phyloP scores from a whole-genome alignment of 2,797 vertebrate genomes.

The Sebastes trivittatus region DNA sequence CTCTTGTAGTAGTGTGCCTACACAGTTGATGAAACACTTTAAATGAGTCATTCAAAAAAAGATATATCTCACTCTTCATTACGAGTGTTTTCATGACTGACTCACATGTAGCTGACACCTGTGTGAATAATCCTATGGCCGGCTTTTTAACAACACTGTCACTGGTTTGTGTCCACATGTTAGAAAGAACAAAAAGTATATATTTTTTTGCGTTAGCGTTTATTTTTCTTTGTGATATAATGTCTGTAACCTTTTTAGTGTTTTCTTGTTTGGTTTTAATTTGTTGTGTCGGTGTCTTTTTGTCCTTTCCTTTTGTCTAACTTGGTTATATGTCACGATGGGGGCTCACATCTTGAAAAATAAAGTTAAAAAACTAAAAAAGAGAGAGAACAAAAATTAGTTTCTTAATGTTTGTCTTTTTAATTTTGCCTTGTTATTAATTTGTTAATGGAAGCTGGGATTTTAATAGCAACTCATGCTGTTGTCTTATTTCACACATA shows the following conservation, averaged over 20 bases:
- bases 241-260: no score
- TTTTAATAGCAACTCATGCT: not conserved
- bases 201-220: accelerated
- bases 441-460: not conserved
- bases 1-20: constrained; percentile 61
- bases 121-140: constrained; percentile 34
- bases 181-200: not conserved
- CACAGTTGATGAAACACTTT: constrained; percentile 63
- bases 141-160: constrained; percentile 22
- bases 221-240: no score
- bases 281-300: no score
- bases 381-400: not conserved
- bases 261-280: no score
- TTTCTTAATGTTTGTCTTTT: not conserved
- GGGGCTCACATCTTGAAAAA: no score
- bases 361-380: no score
- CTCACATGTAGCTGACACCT: constrained; percentile 54
- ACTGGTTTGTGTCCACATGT: constrained; percentile 23
- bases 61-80: constrained; percentile 48
- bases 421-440: not conserved
- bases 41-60: constrained; percentile 72
- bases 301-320: no score
- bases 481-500: not conserved
- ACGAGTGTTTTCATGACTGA: constrained; percentile 52
- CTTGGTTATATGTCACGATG: no score